Evolutionary conservation across 2,113 vertebrate species (phyloP), one percentile per base, ranked within the genome.

Genomic region (Desmodus rotundus): DNA sequence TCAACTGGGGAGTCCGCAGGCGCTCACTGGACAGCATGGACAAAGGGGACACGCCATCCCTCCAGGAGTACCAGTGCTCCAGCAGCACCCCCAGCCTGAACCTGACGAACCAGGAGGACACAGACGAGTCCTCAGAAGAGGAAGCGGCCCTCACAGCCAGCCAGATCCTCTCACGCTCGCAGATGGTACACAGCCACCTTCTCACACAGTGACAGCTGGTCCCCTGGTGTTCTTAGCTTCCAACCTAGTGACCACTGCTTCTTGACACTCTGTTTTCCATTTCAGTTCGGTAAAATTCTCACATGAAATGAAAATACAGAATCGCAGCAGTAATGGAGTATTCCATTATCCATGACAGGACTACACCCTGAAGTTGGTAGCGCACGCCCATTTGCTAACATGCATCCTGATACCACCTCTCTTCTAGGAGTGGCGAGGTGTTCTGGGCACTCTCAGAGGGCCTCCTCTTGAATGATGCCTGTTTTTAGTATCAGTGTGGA

Each of bases 1-100:
- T 99, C 97, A 99, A 99, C 98, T 99, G 99, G 99, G 99, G 99
- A 0, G 99, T 99, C 92, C 99, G 99, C 7, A 98, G 99, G 22
- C 99, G 99, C 82, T 99, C 99, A 0, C 98, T 99, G 92, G 99
- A 99, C 97, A 99, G 99, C 93, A 99, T 99, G 97, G 99, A 99
- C 98, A 99, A 99, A 98, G 99, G 99, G 78, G 99, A 99, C 98
- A 99, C 99, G 0, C 99, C 99, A 0, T 99, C 99, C 63, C 98
- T 99, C 86, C 99, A 99, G 97, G 99, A 99, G 94, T 99, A 99
- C 98, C 99, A 99, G 96, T 99, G 99, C 95, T 98, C 99, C 0
- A 99, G 99, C 94, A 99, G 99, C 98, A 99, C 99, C 33, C 99
- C 99, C 56, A 99, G 99, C 98, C 98, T 99, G 97, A 99, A 99